phyloP scores from a whole-genome alignment of 1,140 invertebrate genomes.

The Drosophila guanche region DNA sequence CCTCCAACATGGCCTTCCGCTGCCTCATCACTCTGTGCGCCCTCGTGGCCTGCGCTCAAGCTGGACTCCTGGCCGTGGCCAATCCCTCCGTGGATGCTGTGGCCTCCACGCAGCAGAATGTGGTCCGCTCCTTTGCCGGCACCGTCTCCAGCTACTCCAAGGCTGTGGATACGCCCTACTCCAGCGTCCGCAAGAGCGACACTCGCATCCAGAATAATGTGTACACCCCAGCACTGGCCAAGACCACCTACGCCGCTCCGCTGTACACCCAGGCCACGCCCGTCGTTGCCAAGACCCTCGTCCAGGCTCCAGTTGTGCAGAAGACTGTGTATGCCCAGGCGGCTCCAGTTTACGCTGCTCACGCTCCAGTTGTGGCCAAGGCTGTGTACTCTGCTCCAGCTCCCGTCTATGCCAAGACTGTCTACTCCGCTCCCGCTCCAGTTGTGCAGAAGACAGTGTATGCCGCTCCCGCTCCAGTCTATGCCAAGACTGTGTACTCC shows the following conservation, averaged over 20 bases:
- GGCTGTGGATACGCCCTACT: conserved; percentile 86
- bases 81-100: conserved; percentile 84
- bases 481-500: conserved; percentile 74
- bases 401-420: conserved; percentile 84
- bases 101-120: conserved; percentile 85
- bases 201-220: conserved; percentile 84
- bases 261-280: conserved; percentile 68
- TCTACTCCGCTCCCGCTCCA: conserved; percentile 85
- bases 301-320: conserved; percentile 50
- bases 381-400: conserved; percentile 84
- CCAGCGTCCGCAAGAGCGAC: conserved; percentile 87
- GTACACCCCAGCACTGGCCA: conserved; percentile 75
- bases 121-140: conserved; percentile 85
- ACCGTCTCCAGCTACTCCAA: conserved; percentile 87
- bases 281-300: conserved; percentile 46
- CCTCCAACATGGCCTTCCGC: conserved; percentile 74
- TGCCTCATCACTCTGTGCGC: conserved; percentile 83
- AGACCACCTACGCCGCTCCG: conserved; percentile 64
- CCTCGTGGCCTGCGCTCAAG: conserved; percentile 83
- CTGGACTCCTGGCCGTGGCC: conserved; percentile 79
- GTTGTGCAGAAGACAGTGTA: conserved; percentile 85
- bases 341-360: conserved; percentile 26
- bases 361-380: conserved; percentile 22
- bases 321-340: conserved; percentile 39
- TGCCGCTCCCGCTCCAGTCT: conserved; percentile 83